Conservation (phyloP, 2,888 invertebrate genomes). For the Mythimna lalbum region DNA sequence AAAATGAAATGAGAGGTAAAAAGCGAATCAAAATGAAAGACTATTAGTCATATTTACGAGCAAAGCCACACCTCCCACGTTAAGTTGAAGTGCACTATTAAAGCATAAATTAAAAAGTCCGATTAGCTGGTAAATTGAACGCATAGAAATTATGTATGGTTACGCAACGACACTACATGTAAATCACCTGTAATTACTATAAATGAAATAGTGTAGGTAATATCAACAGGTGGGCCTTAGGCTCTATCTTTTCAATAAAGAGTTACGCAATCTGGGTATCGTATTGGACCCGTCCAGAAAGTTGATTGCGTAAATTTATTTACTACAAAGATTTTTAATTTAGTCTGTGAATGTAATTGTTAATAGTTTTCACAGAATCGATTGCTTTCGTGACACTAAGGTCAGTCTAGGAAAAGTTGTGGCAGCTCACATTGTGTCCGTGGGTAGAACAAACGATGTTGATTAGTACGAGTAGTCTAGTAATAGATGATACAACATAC, state of each 20-base stretch:
- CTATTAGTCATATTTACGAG: conserved; percentile 66
- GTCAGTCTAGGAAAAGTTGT: conserved; percentile 34
- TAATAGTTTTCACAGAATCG: conserved; percentile 29
- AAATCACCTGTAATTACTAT: conserved; percentile 70
- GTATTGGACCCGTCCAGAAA: conserved; percentile 58
- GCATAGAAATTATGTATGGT: conserved; percentile 70
- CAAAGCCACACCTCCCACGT: conserved; percentile 65
- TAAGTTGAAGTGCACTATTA: conserved; percentile 71
- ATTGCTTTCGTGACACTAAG: conserved; percentile 43
- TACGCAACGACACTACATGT: conserved; percentile 72
- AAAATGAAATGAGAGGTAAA: conserved; percentile 45
- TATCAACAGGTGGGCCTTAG: conserved; percentile 65
- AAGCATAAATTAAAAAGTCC: conserved; percentile 72
- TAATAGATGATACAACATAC: background rate
- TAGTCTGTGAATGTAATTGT: conserved; percentile 39
- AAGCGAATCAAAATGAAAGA: conserved; percentile 55
- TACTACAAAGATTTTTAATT: conserved; percentile 54
- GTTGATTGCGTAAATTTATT: conserved; percentile 53
- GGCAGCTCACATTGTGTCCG: background rate
- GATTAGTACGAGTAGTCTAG: background rate
- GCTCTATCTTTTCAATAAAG: conserved; percentile 61
- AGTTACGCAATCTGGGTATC: conserved; percentile 56
- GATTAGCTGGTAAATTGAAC: conserved; percentile 72
- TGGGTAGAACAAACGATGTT: background rate
- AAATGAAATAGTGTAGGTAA: conserved; percentile 62